Evolutionary conservation across 1,140 invertebrate species (phyloP).

Genomic region (Procambarus clarkii): DNA sequence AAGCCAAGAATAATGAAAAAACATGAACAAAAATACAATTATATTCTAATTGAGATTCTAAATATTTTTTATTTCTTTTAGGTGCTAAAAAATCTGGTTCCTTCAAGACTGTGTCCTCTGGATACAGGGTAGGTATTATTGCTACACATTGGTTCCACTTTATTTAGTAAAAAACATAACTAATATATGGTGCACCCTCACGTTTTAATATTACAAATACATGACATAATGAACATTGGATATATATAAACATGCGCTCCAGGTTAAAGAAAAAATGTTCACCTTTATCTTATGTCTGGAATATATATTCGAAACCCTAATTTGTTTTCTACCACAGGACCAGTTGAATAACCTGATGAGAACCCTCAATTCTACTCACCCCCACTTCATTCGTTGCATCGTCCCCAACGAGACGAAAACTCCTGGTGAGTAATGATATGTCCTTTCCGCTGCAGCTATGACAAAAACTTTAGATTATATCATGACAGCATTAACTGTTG

Average conservation of each 20-base stretch:
- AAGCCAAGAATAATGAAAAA: not conserved
- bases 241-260: no score
- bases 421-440: slow-evolving; percentile 74
- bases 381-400: slow-evolving; percentile 61
- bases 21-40: not conserved
- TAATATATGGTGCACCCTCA: no score
- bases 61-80: not conserved
- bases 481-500: no score
- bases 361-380: slow-evolving; percentile 57
- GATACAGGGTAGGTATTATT: slow-evolving; percentile 48
- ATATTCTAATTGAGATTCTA: no score
- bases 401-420: slow-evolving; percentile 56
- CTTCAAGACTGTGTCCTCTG: slow-evolving; percentile 59
- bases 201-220: no score
- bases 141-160: not conserved
- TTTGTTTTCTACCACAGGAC: slow-evolving; percentile 7
- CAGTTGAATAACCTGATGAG: slow-evolving; percentile 60
- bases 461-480: no score
- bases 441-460: no score
- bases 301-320: no score
- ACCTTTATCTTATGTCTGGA: no score
- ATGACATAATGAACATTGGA: no score
- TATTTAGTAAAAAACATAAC: no score
- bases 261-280: no score
- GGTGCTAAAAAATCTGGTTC: slow-evolving; percentile 75